phyloP scores from a whole-genome alignment of 2,888 invertebrate genomes.

The Physocephala rufipes region DNA sequence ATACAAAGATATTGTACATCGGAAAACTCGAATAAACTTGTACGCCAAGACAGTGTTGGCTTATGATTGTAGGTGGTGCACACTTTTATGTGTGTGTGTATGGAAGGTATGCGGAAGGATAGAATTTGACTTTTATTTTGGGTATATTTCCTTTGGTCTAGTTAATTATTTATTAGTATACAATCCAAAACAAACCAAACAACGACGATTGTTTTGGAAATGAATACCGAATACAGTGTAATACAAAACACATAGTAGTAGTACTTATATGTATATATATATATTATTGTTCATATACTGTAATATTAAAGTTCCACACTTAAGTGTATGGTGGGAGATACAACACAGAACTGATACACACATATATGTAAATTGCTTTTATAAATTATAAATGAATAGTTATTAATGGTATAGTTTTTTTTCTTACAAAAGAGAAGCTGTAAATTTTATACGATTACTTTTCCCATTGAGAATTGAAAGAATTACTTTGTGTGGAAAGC shows the following conservation, averaged over 20 bases:
- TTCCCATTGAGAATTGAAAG: too few relatives aligned
- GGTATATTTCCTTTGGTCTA: conserved; percentile 35
- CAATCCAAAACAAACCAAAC: conserved; percentile 44
- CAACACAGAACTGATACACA: not conserved
- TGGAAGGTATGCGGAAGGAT: conserved; percentile 41
- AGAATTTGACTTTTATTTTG: conserved; percentile 47
- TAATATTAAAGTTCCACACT: not conserved
- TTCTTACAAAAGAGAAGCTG: not conserved
- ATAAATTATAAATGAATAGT: not conserved
- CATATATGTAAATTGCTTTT: not conserved
- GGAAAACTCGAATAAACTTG: too few relatives aligned
- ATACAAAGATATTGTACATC: too few relatives aligned
- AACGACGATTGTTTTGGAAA: conserved; percentile 38
- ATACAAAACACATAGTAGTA: not conserved
- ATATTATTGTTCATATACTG: conserved; percentile 20
- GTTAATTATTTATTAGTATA: conserved; percentile 46
- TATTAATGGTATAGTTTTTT: conserved; percentile 5
- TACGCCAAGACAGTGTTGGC: too few relatives aligned
- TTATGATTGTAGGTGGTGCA: conserved; percentile 35
- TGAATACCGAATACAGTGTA: not conserved
- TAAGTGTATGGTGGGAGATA: not conserved
- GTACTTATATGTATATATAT: not conserved
- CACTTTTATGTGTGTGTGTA: conserved; percentile 29
- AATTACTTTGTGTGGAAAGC: too few relatives aligned
- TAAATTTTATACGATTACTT: too few relatives aligned